These are phyloP conservation scores for Apamea monoglypha DNA, from an alignment of 2,888 invertebrate species.

Conservation along the genomic window DNA sequence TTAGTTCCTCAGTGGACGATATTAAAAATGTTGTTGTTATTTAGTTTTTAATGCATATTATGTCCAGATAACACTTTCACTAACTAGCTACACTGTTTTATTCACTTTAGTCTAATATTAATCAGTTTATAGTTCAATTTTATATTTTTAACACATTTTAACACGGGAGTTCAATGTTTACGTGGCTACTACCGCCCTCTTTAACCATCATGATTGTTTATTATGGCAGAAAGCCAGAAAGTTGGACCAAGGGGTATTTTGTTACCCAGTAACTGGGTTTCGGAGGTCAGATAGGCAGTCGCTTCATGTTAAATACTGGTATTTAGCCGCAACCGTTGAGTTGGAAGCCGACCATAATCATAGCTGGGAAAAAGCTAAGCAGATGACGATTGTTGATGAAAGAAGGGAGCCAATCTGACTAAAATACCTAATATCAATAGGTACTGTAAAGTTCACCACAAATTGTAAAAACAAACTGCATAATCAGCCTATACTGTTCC, in stretches of 20 bases:
- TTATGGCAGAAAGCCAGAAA: background rate
- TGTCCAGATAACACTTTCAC: too few species aligned
- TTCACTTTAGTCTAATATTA: too few species aligned
- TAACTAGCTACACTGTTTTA: too few species aligned
- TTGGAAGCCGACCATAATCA: background rate
- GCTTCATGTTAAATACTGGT: background rate
- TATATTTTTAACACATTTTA: too few species aligned
- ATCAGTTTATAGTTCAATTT: too few species aligned
- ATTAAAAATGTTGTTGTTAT: too few species aligned
- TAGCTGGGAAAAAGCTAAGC: background rate
- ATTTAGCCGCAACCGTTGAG: background rate
- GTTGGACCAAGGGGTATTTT: background rate
- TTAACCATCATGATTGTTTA: too few species aligned
- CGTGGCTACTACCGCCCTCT: too few species aligned
- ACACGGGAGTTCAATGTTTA: too few species aligned
- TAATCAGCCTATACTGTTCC: background rate
- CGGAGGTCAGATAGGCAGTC: too few species aligned
- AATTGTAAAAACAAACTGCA: background rate
- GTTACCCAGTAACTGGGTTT: background rate
- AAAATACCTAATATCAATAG: background rate
- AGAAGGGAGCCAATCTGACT: background rate
- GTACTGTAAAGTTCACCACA: background rate
- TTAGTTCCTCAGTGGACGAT: too few species aligned
- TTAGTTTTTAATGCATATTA: too few species aligned
- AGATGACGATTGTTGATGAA: background rate